phyloP scores from a whole-genome alignment of 2,888 invertebrate genomes.

The Poecilus cupreus region DNA sequence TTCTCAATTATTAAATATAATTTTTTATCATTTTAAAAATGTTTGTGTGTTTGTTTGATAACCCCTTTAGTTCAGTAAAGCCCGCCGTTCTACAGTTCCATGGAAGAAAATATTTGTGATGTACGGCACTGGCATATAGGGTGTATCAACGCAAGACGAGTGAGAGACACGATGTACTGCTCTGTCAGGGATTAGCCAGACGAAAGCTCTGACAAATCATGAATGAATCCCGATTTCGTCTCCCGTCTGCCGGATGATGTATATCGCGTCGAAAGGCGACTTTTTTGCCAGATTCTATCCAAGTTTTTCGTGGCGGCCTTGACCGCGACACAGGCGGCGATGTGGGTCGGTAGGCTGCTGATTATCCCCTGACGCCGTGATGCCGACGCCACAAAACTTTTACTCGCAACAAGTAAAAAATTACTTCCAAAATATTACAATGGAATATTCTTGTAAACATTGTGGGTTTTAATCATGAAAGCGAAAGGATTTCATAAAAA shows the following conservation, averaged over 20 bases:
- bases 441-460: slow-evolving; percentile 10
- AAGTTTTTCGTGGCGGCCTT: slow-evolving; percentile 39
- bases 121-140: background rate
- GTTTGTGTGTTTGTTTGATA: too few relatives aligned
- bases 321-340: slow-evolving; percentile 22
- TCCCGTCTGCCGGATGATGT: slow-evolving; percentile 48
- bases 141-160: background rate
- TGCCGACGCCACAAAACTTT: slow-evolving; percentile 6
- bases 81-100: too few relatives aligned
- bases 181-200: slow-evolving; percentile 7
- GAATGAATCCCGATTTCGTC: slow-evolving; percentile 48
- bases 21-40: too few relatives aligned
- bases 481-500: background rate
- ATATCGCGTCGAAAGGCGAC: slow-evolving; percentile 25
- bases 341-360: background rate
- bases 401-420: slow-evolving; percentile 39
- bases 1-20: too few relatives aligned
- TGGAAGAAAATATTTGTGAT: too few relatives aligned
- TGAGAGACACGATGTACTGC: background rate
- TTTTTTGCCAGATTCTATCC: slow-evolving; percentile 33
- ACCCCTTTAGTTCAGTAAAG: too few relatives aligned
- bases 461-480: background rate
- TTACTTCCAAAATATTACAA: slow-evolving; percentile 24
- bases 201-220: slow-evolving; percentile 47
- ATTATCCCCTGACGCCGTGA: background rate